phyloP scores from a whole-genome alignment of 2,797 vertebrate species.

The Poeciliopsis paucimaculata region DNA sequence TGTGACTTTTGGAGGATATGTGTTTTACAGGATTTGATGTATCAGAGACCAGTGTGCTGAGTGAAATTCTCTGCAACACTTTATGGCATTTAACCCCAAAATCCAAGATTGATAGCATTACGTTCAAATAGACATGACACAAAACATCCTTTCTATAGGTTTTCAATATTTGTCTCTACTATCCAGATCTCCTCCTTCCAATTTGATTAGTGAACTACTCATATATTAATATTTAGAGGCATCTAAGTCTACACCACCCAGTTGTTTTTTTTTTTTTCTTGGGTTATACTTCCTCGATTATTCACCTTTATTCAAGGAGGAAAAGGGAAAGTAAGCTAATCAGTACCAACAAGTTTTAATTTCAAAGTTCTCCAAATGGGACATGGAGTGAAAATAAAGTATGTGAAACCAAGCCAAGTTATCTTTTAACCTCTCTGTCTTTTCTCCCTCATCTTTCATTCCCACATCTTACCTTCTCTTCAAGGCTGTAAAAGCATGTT shows the following conservation, averaged over 20 bases:
- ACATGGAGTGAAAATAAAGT: constrained; percentile 70
- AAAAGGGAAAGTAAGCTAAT: constrained; percentile 70
- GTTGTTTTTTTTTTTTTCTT: background rate
- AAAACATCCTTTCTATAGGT: background rate
- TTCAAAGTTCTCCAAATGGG: constrained; percentile 74
- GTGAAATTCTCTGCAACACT: background rate
- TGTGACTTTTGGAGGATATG: background rate
- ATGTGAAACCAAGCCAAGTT: constrained; percentile 69
- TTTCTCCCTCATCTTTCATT: constrained; percentile 51
- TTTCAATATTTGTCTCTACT: background rate
- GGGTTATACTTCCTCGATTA: background rate
- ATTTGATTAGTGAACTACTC: background rate
- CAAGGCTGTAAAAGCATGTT: constrained; percentile 63
- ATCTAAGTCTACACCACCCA: background rate
- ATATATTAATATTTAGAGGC: background rate
- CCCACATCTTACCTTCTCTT: constrained; percentile 41
- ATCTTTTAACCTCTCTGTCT: constrained; percentile 65
- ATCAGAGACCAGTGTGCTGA: background rate
- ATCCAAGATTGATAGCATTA: background rate
- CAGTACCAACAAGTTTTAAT: constrained; percentile 65
- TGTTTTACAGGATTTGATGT: background rate
- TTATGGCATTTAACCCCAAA: background rate
- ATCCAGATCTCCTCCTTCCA: background rate
- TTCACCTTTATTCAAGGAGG: background rate
- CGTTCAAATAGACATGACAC: background rate